Evolutionary conservation across 2,888 invertebrate species (phyloP), one percentile per base, ranked within the genome.

Genomic region (Rhagium mordax): DNA sequence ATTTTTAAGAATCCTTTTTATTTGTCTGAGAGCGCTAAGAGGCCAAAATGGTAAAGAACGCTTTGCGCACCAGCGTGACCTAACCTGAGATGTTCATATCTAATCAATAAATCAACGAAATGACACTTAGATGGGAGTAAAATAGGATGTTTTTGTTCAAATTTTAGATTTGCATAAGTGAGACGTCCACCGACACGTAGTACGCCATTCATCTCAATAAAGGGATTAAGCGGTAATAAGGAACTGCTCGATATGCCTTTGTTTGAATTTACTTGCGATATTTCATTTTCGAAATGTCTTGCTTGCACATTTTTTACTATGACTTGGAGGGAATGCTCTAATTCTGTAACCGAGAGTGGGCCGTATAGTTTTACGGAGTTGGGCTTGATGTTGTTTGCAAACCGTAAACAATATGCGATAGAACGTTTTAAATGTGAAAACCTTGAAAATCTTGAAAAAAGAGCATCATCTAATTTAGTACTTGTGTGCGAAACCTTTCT

Each of bases 131-230:
- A 60, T 0, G 60, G 60, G 1, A 68, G 16, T 21, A 68, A 27
- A 49, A 68, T 48, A 10, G 59, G 51, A n/a, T 21, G 53, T 53
- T 53, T 53, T 20, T 53, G 53, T 3, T 67, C 49, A 61, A 47
- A 74, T 15, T 61, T 13, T n/a, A 76, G 18, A 8, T 72, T 15
- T 2, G 74, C 70, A 15, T 78, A n/a, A 57, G 18, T 61, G 10
- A 74, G 21, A 55, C 78, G 57, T 8, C 76, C 74, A 15, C 78
- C 76, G 3, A 78, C 78, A 21, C 78, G 18, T 21, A 76, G 16
- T 6, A 76, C 10, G 5, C 62, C 65, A 5, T 66, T 20, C 1
- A 13, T 10, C 24, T 74, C 76, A 1, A 76, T 7, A 60, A 78
- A 78, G 5, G 74, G 78, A 21, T 72, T 72, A 0, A 78, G 65